These are phyloP conservation scores for Nicator chloris DNA, from an alignment of 2,113 vertebrate genomes.

Conservation along the genomic window DNA sequence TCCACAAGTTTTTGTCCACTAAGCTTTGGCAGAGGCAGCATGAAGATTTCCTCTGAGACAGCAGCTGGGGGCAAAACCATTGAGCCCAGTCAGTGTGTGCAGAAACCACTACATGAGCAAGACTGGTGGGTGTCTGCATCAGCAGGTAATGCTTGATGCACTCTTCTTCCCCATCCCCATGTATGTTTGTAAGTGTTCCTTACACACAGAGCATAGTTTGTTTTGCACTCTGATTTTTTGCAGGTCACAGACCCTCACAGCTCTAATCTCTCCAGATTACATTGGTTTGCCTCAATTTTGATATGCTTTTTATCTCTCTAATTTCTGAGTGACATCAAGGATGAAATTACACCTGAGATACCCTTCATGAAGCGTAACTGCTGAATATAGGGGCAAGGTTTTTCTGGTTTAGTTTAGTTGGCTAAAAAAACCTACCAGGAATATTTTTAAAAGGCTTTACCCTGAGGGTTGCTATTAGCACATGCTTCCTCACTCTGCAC, in stretches of 20 bases:
- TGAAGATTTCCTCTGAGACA: not conserved
- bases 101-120: not conserved
- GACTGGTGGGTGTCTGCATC: not conserved
- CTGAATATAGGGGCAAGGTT: fast-evolving
- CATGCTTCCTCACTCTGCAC: not conserved
- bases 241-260: not conserved
- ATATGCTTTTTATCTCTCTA: not conserved
- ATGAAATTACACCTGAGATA: not conserved
- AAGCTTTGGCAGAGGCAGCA: not conserved
- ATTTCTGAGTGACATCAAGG: not conserved
- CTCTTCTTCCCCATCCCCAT: not conserved
- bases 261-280: not conserved
- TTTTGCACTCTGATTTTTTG: not conserved
- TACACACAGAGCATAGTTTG: not conserved
- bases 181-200: not conserved
- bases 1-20: not conserved
- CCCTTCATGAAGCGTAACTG: not conserved
- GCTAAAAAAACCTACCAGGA: not conserved
- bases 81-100: not conserved
- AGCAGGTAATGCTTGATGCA: not conserved
- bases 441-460: not conserved
- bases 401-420: not conserved
- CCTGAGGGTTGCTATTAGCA: not conserved
- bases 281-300: not conserved
- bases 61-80: not conserved